A percentile compares a stretch with the other conserved stretches of the same genome.
Evolutionary conservation across 2,113 vertebrate genomes (phyloP).

Genomic region (Callaeas wilsoni): DNA sequence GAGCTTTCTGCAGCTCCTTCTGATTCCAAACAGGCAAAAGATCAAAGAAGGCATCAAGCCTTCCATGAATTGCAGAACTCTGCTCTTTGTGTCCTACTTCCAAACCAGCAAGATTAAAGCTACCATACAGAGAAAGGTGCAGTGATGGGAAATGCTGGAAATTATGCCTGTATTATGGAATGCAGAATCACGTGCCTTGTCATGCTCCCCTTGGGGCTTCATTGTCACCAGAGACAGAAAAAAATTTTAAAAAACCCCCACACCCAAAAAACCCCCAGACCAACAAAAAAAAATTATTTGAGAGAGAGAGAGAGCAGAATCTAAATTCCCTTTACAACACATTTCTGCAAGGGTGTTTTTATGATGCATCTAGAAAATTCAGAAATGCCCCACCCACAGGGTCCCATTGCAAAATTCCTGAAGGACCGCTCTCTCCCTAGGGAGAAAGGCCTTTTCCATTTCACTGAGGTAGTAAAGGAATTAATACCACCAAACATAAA

Average conservation of each 20-base stretch:
- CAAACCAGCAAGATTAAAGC: neutral
- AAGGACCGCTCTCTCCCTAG: neutral
- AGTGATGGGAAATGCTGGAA: neutral
- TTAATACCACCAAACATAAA: neutral
- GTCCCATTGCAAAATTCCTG: neutral
- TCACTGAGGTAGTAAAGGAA: neutral
- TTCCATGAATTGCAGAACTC: neutral
- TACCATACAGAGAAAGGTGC: neutral
- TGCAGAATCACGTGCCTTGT: neutral
- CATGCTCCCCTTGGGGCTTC: neutral
- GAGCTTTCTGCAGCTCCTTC: neutral
- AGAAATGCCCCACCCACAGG: neutral
- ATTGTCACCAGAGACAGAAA: neutral
- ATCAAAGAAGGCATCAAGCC: neutral
- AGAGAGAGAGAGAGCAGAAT: neutral
- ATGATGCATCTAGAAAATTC: neutral
- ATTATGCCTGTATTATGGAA: neutral
- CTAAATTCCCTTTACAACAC: neutral
- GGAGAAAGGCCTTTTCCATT: neutral
- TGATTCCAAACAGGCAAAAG: neutral
- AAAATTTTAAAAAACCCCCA: too few species aligned
- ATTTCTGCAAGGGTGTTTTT: neutral
- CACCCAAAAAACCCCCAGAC: fast-evolving
- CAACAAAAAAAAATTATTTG: neutral
- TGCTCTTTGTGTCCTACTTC: neutral